Percentiles rank a stretch among this genome's conserved stretches.
These are phyloP conservation scores for Thunnus maccoyii DNA, from an alignment of 2,113 vertebrate species.

Conservation along the genomic window DNA sequence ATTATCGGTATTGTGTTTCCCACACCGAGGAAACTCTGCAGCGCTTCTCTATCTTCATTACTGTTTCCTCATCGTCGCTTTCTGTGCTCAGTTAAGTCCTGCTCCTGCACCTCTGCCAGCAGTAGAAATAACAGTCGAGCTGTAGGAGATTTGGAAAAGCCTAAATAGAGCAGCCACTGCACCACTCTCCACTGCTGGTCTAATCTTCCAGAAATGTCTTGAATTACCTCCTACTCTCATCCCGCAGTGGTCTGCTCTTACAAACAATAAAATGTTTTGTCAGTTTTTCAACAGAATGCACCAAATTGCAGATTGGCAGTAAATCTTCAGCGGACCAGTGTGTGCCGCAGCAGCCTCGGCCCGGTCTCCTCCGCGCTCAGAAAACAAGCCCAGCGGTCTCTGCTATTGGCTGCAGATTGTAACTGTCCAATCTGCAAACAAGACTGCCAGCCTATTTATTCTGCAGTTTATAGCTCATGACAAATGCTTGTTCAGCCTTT, in stretches of 20 bases:
- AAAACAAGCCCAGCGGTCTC: neutral
- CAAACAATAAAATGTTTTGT: slow-evolving; percentile 39
- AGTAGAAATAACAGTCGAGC: slow-evolving; percentile 29
- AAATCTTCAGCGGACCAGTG: slow-evolving; percentile 23
- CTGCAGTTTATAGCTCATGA: slow-evolving; percentile 56
- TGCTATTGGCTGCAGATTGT: slow-evolving; percentile 44
- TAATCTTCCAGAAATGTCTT: slow-evolving; percentile 60
- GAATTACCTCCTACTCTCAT: slow-evolving; percentile 50
- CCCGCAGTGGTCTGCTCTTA: slow-evolving; percentile 33
- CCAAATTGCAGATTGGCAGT: slow-evolving; percentile 28
- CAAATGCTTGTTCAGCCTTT: slow-evolving; percentile 61
- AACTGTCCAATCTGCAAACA: slow-evolving; percentile 33
- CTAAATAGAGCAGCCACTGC: slow-evolving; percentile 56
- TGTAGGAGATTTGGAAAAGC: slow-evolving; percentile 30
- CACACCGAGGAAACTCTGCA: neutral
- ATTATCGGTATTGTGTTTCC: slow-evolving; percentile 20
- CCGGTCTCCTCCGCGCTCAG: slow-evolving; percentile 5
- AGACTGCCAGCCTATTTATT: slow-evolving; percentile 37
- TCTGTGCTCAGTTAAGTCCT: slow-evolving; percentile 51
- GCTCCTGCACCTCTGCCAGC: slow-evolving; percentile 43
- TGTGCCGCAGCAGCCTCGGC: neutral
- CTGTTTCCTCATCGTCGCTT: slow-evolving; percentile 23
- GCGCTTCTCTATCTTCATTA: neutral
- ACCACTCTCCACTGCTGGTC: slow-evolving; percentile 33
- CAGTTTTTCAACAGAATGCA: slow-evolving; percentile 49